These are phyloP conservation scores for Busseola fusca DNA, from an alignment of 2,888 invertebrate genomes.

Conservation along the genomic window DNA sequence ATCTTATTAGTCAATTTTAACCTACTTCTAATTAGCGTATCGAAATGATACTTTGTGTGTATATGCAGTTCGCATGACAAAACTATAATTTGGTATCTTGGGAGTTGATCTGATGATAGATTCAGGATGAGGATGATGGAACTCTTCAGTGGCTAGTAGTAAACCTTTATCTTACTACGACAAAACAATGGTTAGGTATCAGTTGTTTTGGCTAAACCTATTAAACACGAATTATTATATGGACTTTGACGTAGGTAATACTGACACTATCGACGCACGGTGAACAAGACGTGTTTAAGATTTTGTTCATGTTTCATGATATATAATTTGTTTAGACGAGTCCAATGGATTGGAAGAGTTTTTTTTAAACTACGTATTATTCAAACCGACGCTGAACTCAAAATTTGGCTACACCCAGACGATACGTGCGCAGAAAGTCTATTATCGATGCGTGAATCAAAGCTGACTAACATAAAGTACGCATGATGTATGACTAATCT, in stretches of 20 bases:
- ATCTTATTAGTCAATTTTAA: neutral
- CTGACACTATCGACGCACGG: too few relatives aligned
- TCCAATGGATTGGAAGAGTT: neutral
- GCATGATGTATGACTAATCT: conserved; percentile 16
- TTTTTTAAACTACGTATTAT: neutral
- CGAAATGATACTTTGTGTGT: neutral
- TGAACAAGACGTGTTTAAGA: too few relatives aligned
- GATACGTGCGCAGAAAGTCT: neutral
- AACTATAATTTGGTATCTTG: neutral
- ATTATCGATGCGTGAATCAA: conserved; percentile 9
- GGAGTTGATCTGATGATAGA: neutral
- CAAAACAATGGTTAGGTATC: too few relatives aligned
- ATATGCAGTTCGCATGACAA: neutral
- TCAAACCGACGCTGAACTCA: neutral
- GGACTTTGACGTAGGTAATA: too few relatives aligned
- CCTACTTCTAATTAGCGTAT: neutral
- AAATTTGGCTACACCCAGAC: neutral
- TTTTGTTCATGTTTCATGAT: too few relatives aligned
- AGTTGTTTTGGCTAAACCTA: too few relatives aligned
- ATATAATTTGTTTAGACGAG: neutral
- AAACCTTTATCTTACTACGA: neutral
- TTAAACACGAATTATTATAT: too few relatives aligned
- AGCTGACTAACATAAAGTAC: neutral
- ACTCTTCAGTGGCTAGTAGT: neutral
- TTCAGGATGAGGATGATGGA: neutral